Evolutionary conservation across 2,888 invertebrate genomes (phyloP), one percentile per base, ranked within the genome.

Genomic region (Odontocolon sp.): DNA sequence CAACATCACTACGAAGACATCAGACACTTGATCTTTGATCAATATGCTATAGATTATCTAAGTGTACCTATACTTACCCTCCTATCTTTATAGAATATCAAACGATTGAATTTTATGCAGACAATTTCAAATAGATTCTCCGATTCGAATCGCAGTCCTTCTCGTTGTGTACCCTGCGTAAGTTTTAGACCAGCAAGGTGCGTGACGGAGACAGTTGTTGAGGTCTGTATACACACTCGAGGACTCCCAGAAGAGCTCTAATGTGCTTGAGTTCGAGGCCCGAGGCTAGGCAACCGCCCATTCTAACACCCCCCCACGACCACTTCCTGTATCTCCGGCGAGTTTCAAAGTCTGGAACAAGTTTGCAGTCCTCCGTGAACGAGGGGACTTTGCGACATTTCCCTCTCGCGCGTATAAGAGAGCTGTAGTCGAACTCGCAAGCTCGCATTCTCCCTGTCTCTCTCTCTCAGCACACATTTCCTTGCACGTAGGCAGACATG

Each of bases 181-280:
- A n/a, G n/a, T 56, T 56, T 40, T 9, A 21, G 52, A 11, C 47
- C 23, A 61, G 40, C 47, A 16, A 21, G 38, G 14, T 54, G 45
- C 66, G 67, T 73, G 36, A 50, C n/a, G n/a, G 66, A 70, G 75
- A 71, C 33, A 64, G 57, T 67, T 68, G 31, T 42, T 33, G 54
- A 33, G 67, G 52, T n/a, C n/a, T n/a, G n/a, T 69, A 64, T 50
- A 75, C 21, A 59, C 21, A 21, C 50, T 64, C 54, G 21, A 71
- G 52, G 42, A 69, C 59, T 78, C 81, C 74, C 78, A 18, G 56
- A 80, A 80, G 81, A 78, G 75, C 77, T 82, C 59, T 81, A 82
- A 80, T 79, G 79, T 77, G 75, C 73, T 81, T 64, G 79, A 77
- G 76, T 80, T 79, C 77, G 77, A 79, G 80, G 74, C 63, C 54